These are phyloP conservation scores for Philotrypesis tridentata DNA, from an alignment of 1,140 invertebrate genomes.

Conservation along the genomic window DNA sequence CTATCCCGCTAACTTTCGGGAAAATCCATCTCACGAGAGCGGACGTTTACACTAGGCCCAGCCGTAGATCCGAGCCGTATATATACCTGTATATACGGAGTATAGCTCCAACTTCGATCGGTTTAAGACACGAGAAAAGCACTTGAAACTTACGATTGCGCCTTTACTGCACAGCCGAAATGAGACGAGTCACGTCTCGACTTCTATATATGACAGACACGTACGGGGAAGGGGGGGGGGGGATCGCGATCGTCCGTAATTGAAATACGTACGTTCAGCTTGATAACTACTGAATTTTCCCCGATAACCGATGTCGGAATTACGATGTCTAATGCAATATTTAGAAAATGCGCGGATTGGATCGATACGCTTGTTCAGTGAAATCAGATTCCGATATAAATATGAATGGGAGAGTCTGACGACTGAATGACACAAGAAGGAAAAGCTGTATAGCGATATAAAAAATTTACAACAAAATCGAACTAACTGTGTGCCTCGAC, in stretches of 20 bases:
- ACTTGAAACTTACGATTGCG: conserved; percentile 48
- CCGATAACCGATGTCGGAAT: not conserved
- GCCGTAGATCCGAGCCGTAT: not conserved
- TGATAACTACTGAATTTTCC: conserved; percentile 27
- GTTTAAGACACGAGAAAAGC: conserved; percentile 22
- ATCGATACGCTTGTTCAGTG: not conserved
- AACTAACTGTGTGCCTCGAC: not conserved
- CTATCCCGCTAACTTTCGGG: conserved; percentile 9
- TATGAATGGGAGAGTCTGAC: no score
- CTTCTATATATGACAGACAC: conserved; percentile 38
- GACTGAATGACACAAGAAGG: no score
- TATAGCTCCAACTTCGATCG: conserved; percentile 31
- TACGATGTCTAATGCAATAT: no score
- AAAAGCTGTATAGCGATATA: no score
- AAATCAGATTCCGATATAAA: no score
- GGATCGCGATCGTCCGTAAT: conserved; percentile 13
- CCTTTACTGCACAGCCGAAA: not conserved
- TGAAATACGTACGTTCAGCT: not conserved
- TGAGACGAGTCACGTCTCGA: conserved; percentile 40
- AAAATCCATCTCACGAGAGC: conserved; percentile 22
- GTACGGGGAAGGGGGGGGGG: no score
- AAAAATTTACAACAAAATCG: not conserved
- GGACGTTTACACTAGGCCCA: not conserved
- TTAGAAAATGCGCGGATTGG: no score
- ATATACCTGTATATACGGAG: not conserved